Percentiles rank a stretch among this genome's conserved stretches.
Evolutionary conservation across 2,113 vertebrate species (phyloP).

Genomic region (Poicephalus meyeri): DNA sequence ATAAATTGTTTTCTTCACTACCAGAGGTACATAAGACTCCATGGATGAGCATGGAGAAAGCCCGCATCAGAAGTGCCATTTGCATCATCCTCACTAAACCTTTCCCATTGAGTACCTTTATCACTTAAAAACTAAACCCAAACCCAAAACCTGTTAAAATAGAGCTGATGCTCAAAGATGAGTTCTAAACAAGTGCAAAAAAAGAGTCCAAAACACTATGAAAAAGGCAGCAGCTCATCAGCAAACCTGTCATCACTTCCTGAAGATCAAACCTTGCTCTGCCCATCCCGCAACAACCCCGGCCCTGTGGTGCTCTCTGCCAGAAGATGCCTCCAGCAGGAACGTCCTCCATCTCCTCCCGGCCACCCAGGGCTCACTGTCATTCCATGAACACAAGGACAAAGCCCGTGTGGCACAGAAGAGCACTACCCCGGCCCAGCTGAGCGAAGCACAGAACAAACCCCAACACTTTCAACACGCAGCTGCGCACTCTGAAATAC

Average conservation of each 20-base stretch:
- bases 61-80: not conserved
- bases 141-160: not conserved
- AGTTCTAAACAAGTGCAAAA: not conserved
- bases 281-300: not conserved
- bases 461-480: accelerated
- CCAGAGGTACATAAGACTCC: not conserved
- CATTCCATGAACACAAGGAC: not conserved
- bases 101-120: accelerated
- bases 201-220: not conserved
- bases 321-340: not conserved
- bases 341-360: not conserved
- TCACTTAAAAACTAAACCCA: not conserved
- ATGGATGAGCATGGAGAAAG: accelerated
- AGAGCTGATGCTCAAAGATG: not conserved
- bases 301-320: not conserved
- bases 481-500: not conserved
- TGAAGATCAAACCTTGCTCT: not conserved
- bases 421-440: not conserved
- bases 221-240: not conserved
- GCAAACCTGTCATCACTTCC: not conserved
- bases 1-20: accelerated
- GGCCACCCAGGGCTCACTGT: not conserved
- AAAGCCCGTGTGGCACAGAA: not conserved
- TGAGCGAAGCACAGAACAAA: not conserved
- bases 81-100: not conserved